Conservation (phyloP, 1,140 invertebrate species). For the Coenobita brevimanus region DNA sequence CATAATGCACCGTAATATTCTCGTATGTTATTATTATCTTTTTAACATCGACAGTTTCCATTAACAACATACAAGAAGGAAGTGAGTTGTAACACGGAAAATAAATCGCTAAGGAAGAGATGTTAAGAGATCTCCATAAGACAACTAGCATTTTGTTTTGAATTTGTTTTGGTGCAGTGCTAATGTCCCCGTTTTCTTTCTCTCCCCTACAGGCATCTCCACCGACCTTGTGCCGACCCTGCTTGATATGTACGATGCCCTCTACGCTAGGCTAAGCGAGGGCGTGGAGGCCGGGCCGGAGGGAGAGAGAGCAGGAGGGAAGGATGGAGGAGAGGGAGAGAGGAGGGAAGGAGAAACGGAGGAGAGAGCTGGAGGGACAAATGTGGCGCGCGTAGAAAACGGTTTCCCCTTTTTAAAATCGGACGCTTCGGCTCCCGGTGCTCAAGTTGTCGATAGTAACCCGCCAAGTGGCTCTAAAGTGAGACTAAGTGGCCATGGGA, state of each 20-base stretch:
- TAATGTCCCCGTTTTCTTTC: conserved; percentile 49
- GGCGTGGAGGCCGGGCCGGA: conserved; percentile 43
- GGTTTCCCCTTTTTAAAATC: too few species aligned
- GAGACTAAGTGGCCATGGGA: background rate
- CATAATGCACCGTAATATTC: too few species aligned
- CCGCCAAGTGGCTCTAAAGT: background rate
- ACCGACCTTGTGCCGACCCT: conserved; percentile 80
- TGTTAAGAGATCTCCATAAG: background rate
- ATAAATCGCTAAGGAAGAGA: too few species aligned
- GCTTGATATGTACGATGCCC: conserved; percentile 81
- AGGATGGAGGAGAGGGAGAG: too few species aligned
- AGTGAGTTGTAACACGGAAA: too few species aligned
- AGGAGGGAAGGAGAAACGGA: conserved; percentile 1
- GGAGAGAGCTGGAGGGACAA: background rate
- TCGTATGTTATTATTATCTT: too few species aligned
- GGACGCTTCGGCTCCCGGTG: too few species aligned
- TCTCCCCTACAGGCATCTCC: conserved; percentile 77
- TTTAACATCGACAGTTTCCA: too few species aligned
- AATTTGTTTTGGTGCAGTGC: background rate
- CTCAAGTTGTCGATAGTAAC: too few species aligned
- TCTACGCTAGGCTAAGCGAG: conserved; percentile 74
- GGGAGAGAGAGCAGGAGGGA: background rate
- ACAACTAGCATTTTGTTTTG: background rate
- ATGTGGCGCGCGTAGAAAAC: too few species aligned
- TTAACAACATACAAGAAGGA: too few species aligned